phyloP scores from a whole-genome alignment of 2,888 invertebrate species.

The Latrodectus hesperus region DNA sequence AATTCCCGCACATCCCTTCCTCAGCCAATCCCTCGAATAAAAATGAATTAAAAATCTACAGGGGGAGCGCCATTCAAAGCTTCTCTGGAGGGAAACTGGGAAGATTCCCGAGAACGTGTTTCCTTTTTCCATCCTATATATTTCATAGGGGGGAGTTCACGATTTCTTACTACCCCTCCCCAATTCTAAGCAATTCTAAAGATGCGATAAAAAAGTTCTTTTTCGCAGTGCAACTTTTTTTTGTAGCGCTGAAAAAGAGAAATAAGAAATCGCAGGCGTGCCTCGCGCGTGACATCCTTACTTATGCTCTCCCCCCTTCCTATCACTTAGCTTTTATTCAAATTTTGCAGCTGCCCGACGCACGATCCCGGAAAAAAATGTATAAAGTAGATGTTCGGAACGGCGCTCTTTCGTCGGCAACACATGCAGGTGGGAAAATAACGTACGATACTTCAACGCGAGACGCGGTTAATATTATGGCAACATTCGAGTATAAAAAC shows the following conservation, averaged over 20 bases:
- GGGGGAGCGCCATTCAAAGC: slow-evolving; percentile 14
- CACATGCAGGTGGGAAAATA: not conserved
- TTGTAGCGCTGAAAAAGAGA: slow-evolving; percentile 10
- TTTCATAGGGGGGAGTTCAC: not conserved
- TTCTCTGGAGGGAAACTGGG: no score
- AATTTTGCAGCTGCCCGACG: slow-evolving; percentile 63
- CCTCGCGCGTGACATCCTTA: slow-evolving; percentile 66
- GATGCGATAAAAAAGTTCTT: slow-evolving; percentile 8
- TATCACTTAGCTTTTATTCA: slow-evolving; percentile 28
- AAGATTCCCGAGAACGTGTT: not conserved
- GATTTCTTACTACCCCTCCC: not conserved
- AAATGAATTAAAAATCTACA: slow-evolving; percentile 2
- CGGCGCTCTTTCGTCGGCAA: not conserved
- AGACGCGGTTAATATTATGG: no score
- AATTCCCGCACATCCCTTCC: slow-evolving; percentile 11
- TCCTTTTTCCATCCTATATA: not conserved
- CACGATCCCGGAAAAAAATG: slow-evolving; percentile 47
- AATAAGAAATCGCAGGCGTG: slow-evolving; percentile 66
- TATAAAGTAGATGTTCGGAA: not conserved
- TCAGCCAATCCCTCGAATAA: not conserved
- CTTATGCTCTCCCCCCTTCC: slow-evolving; percentile 10
- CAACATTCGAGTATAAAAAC: no score
- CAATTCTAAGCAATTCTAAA: not conserved
- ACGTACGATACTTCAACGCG: not conserved
- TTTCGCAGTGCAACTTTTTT: slow-evolving; percentile 9